Conservation (phyloP, 2,113 vertebrate genomes). For the Notothenia rossii region DNA sequence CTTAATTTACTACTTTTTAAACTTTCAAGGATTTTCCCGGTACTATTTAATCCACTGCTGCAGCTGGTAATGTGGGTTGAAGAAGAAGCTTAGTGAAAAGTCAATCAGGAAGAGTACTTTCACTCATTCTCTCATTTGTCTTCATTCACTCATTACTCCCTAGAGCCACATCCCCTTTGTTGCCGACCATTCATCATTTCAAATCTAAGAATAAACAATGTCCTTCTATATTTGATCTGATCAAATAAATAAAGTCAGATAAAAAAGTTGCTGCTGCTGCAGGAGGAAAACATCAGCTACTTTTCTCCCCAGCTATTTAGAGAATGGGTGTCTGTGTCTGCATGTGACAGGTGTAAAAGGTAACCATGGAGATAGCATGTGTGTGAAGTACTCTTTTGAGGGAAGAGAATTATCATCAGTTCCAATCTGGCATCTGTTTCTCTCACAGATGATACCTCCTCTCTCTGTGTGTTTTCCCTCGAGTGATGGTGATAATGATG, state of each 20-base stretch:
- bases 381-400: neutral
- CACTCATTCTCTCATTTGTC: neutral
- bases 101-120: slow-evolving; percentile 32
- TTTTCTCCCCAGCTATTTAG: slow-evolving; percentile 15
- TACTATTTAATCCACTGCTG: slow-evolving; percentile 27
- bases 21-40: slow-evolving; percentile 8
- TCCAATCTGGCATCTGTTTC: neutral
- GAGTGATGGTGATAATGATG: slow-evolving; percentile 20
- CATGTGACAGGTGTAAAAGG: slow-evolving; percentile 37
- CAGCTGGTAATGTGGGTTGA: slow-evolving; percentile 37
- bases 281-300: neutral
- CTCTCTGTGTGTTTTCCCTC: slow-evolving; percentile 10
- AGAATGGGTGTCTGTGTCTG: neutral
- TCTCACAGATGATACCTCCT: no score
- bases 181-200: slow-evolving; percentile 14
- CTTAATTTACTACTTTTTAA: slow-evolving; percentile 2
- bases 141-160: slow-evolving; percentile 22
- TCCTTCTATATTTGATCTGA: neutral
- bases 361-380: slow-evolving; percentile 37
- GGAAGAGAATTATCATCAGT: neutral
- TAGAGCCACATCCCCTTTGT: slow-evolving; percentile 5
- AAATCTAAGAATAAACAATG: neutral
- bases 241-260: neutral
- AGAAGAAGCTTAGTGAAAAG: slow-evolving; percentile 42
- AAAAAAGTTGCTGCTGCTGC: slow-evolving; percentile 1